A percentile compares a stretch with the other conserved stretches of the same genome.
phyloP scores from a whole-genome alignment of 1,140 invertebrate genomes.

The Drosophila pandora region DNA sequence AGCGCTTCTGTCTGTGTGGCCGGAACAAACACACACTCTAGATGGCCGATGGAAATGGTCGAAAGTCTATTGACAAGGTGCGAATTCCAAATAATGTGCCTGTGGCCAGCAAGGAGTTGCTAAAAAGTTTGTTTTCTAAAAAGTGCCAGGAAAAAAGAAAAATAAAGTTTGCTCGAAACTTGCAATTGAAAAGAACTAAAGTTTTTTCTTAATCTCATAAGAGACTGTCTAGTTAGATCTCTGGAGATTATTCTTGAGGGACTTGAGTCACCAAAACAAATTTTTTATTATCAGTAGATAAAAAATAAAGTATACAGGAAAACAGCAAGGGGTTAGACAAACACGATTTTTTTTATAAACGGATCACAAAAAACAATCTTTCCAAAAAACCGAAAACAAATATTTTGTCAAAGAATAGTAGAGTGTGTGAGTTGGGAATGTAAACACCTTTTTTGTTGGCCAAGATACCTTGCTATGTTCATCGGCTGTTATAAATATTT shows the following conservation, averaged over 20 bases:
- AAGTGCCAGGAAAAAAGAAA: background rate
- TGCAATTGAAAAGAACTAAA: background rate
- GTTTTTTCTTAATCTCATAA: slow-evolving; percentile 18
- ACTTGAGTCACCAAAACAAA: slow-evolving; percentile 53
- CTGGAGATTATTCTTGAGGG: slow-evolving; percentile 8
- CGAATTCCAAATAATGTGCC: slow-evolving; percentile 59
- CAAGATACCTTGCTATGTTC: background rate
- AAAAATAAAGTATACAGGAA: slow-evolving; percentile 7
- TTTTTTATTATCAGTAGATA: slow-evolving; percentile 17
- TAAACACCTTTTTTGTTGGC: slow-evolving; percentile 37
- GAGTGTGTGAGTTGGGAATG: slow-evolving; percentile 17
- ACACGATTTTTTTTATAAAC: background rate
- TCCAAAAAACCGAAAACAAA: slow-evolving; percentile 6
- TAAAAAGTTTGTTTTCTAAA: slow-evolving; percentile 19
- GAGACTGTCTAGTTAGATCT: slow-evolving; percentile 23
- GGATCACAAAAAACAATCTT: background rate
- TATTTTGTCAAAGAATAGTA: slow-evolving; percentile 7
- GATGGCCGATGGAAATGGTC: slow-evolving; percentile 20
- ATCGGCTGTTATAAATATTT: slow-evolving; percentile 49
- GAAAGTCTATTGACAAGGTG: slow-evolving; percentile 54
- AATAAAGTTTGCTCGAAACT: slow-evolving; percentile 1
- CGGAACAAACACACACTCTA: slow-evolving; percentile 64
- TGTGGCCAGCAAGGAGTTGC: slow-evolving; percentile 35
- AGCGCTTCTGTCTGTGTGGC: slow-evolving; percentile 58
- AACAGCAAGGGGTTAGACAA: background rate